phyloP scores from a whole-genome alignment of 2,797 vertebrate species.

The Phylloscopus collybita region DNA sequence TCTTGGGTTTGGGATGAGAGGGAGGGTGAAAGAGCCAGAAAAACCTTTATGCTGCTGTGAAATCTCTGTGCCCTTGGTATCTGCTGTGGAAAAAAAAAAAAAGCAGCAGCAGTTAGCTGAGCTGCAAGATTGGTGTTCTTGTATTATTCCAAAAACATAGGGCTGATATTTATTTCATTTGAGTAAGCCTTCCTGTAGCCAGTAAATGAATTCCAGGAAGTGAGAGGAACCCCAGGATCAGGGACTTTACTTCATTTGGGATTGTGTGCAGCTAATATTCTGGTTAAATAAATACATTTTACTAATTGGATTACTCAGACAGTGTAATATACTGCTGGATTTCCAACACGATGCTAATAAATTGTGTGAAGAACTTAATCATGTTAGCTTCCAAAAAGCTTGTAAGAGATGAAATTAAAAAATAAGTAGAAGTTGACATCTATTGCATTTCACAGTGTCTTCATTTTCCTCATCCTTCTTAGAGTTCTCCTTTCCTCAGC shows the following conservation, averaged over 20 bases:
- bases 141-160: conserved; percentile 42
- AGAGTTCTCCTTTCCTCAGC: conserved; percentile 70
- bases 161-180: conserved; percentile 61
- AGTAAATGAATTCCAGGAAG: background rate
- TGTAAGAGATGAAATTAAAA: conserved; percentile 87
- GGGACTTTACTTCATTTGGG: conserved; percentile 50
- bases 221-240: conserved; percentile 40
- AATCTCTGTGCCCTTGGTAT: background rate
- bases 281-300: conserved; percentile 80
- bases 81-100: background rate
- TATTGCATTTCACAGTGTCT: conserved; percentile 61
- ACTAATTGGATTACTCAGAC: conserved; percentile 91
- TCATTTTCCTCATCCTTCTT: conserved; percentile 74
- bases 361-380: conserved; percentile 85
- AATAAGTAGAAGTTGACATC: conserved; percentile 80
- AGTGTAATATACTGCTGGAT: conserved; percentile 81
- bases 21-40: background rate
- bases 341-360: conserved; percentile 87
- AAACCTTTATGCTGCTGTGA: background rate
- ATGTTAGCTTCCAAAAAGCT: conserved; percentile 82
- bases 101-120: background rate
- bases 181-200: background rate
- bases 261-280: conserved; percentile 65
- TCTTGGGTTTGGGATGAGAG: background rate
- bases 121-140: conserved; percentile 37